Percentiles rank a stretch among this genome's conserved stretches.
Evolutionary conservation across 92 coral and sea anemone species (phyloP).

Genomic region (Actinostola sp.): DNA sequence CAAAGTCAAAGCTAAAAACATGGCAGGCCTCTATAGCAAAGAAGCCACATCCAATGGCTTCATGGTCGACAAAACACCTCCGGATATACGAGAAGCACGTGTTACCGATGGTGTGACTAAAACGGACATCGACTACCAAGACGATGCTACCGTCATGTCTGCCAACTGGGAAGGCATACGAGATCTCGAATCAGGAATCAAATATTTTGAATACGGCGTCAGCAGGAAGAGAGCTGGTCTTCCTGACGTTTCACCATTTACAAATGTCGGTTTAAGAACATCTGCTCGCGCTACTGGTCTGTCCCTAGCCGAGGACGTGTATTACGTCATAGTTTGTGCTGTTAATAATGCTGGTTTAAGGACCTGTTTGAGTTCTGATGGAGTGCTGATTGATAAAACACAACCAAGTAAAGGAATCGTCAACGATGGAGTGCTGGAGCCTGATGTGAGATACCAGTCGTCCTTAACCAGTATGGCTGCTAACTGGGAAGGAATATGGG

Average conservation of each 20-base stretch:
- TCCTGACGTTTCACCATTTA: constrained; percentile 65
- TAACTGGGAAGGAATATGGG: constrained; percentile 97
- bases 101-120: constrained; percentile 80
- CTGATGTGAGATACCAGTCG: constrained; percentile 82
- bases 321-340: constrained; percentile 81
- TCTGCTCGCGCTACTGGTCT: constrained; percentile 53
- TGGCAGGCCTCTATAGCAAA: constrained; percentile 72
- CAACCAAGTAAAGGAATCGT: constrained; percentile 83
- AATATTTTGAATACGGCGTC: constrained; percentile 67
- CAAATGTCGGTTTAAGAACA: constrained; percentile 47
- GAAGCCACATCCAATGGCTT: constrained; percentile 90
- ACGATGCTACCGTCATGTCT: constrained; percentile 63
- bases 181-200: constrained; percentile 80
- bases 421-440: constrained; percentile 86
- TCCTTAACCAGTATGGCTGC: constrained; percentile 76
- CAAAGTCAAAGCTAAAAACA: constrained; percentile 83
- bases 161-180: constrained; percentile 84
- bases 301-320: constrained; percentile 68
- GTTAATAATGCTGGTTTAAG: constrained; percentile 79
- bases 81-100: constrained; percentile 67
- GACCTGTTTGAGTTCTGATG: constrained; percentile 81
- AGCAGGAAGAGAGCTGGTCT: constrained; percentile 74
- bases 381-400: constrained; percentile 78
- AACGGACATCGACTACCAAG: constrained; percentile 81
- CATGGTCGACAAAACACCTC: constrained; percentile 73